Conservation (phyloP, 2,888 invertebrate species). For the Rhamphomyia laevipes region DNA sequence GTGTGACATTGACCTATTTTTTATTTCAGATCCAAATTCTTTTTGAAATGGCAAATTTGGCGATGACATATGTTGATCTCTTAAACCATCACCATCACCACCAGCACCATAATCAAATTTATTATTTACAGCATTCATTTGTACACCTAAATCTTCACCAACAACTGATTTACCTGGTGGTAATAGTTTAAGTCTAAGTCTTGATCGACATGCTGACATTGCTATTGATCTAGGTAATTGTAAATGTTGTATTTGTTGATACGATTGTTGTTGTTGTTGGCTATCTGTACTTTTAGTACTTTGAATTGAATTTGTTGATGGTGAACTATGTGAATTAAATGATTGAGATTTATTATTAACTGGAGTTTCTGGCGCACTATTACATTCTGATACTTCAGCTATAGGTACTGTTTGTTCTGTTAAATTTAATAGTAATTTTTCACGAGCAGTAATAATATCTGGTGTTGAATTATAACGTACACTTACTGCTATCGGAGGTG, state of each 20-base stretch:
- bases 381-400: constrained; percentile 24
- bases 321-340: constrained; percentile 27
- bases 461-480: constrained; percentile 35
- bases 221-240: constrained; percentile 32
- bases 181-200: constrained; percentile 32
- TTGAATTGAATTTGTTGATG: constrained; percentile 27
- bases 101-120: background rate
- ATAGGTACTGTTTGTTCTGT: constrained; percentile 14
- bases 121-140: constrained; percentile 18
- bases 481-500: constrained; percentile 29
- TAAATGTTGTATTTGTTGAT: background rate
- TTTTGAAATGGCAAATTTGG: constrained; percentile 29
- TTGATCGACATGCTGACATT: constrained; percentile 35
- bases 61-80: constrained; percentile 36
- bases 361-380: constrained; percentile 35
- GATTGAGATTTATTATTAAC: constrained; percentile 27
- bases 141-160: background rate
- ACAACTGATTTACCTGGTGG: constrained; percentile 27
- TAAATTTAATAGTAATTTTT: constrained; percentile 8
- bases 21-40: constrained; percentile 1
- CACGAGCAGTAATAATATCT: constrained; percentile 18
- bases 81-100: constrained; percentile 16
- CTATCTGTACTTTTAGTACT: constrained; percentile 25
- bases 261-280: constrained; percentile 1
- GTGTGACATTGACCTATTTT: constrained; percentile 28